phyloP scores from a whole-genome alignment of 2,113 vertebrate genomes.

The Chaetura pelagica region DNA sequence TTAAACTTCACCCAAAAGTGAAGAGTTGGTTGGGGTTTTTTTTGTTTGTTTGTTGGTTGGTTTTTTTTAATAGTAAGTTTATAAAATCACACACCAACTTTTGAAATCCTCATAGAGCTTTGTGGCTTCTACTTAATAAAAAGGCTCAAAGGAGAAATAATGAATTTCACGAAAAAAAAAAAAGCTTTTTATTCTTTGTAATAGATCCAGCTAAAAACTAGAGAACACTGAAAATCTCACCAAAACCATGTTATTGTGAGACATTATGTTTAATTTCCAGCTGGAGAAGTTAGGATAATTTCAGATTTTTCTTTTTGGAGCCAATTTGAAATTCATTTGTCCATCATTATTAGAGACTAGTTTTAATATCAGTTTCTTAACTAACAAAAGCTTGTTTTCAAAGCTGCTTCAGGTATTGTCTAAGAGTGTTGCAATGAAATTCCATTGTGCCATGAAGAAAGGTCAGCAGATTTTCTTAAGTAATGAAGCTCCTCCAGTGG shows the following conservation, averaged over 20 bases:
- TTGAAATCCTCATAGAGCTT: background rate
- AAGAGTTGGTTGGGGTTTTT: too few relatives aligned
- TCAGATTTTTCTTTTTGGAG: background rate
- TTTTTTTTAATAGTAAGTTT: background rate
- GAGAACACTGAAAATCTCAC: background rate
- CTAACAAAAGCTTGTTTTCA: background rate
- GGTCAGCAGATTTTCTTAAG: background rate
- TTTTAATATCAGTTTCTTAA: background rate
- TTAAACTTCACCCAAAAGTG: background rate
- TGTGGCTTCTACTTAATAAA: background rate
- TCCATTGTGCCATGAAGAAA: background rate
- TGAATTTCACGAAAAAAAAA: background rate
- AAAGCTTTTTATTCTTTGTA: background rate
- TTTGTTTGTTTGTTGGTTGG: too few relatives aligned
- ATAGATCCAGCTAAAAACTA: background rate
- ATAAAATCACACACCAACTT: background rate
- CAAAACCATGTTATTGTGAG: background rate
- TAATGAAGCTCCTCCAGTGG: background rate
- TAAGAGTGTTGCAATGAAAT: background rate
- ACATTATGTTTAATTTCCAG: background rate
- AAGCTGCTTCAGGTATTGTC: background rate
- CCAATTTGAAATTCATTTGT: background rate
- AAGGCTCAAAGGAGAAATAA: background rate
- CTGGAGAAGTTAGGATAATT: background rate
- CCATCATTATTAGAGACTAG: background rate